phyloP scores from a whole-genome alignment of 2,113 vertebrate genomes.

The Dipodomys ordii region DNA sequence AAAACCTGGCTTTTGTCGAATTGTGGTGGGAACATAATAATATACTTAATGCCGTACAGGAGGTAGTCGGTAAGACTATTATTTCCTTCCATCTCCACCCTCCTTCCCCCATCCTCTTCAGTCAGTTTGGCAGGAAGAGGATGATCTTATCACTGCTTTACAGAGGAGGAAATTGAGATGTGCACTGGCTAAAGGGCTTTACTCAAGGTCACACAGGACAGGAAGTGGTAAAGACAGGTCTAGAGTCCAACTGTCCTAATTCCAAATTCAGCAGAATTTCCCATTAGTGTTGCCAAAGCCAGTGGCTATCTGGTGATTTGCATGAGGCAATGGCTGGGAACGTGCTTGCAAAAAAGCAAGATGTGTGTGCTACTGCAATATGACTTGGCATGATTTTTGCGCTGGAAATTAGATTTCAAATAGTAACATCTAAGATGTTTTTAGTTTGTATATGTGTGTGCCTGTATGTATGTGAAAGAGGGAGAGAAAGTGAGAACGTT shows the following conservation, averaged over 20 bases:
- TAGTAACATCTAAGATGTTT: not conserved
- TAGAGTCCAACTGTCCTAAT: slow-evolving; percentile 34
- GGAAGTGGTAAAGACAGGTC: slow-evolving; percentile 63
- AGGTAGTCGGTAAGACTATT: not conserved
- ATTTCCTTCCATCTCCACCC: slow-evolving; percentile 24
- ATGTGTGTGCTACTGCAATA: not conserved
- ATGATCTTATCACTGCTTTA: slow-evolving; percentile 57
- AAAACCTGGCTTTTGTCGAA: not conserved
- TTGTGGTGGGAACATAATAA: slow-evolving; percentile 25
- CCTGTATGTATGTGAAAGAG: no score
- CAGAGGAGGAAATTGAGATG: slow-evolving; percentile 63
- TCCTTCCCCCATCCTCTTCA: not conserved
- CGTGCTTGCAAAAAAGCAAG: not conserved
- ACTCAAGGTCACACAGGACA: slow-evolving; percentile 60
- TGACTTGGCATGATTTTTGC: not conserved
- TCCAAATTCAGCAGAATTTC: slow-evolving; percentile 53
- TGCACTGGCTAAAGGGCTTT: slow-evolving; percentile 15
- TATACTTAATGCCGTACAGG: not conserved
- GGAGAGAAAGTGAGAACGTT: no score
- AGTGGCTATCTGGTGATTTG: not conserved
- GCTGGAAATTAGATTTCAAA: slow-evolving; percentile 3
- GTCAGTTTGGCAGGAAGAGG: slow-evolving; percentile 57
- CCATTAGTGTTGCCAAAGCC: not conserved
- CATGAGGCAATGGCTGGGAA: not conserved
- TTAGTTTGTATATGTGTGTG: no score